Evolutionary conservation across 2,113 vertebrate species (phyloP).

Genomic region (Pantherophis guttatus): DNA sequence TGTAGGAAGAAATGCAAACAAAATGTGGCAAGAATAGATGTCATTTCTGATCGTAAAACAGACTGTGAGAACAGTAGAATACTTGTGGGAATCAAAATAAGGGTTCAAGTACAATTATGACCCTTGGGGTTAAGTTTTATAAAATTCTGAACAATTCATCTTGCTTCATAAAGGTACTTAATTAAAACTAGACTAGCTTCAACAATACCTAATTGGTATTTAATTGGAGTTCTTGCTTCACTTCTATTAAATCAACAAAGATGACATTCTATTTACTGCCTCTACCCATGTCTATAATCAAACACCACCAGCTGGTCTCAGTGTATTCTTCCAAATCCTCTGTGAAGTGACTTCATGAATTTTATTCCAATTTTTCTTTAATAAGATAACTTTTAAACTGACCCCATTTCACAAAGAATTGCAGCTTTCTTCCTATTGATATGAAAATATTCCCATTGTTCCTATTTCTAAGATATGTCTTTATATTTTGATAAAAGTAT

Average conservation of each 20-base stretch:
- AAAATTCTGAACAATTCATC: neutral
- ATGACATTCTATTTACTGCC: neutral
- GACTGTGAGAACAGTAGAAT: constrained; percentile 59
- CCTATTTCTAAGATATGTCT: neutral
- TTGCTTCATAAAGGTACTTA: constrained; percentile 8
- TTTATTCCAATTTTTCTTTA: constrained; percentile 1
- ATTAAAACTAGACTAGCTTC: constrained; percentile 12
- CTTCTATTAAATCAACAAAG: neutral
- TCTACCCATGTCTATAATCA: neutral
- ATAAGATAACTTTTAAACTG: neutral
- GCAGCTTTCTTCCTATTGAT: neutral
- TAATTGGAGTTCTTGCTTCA: neutral
- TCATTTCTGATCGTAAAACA: constrained; percentile 60
- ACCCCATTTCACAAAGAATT: neutral
- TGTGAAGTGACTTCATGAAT: neutral
- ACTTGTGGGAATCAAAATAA: constrained; percentile 55
- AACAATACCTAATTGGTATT: constrained; percentile 17
- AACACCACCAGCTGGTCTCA: neutral
- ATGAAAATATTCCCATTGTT: neutral
- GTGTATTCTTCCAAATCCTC: neutral
- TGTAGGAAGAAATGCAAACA: constrained; percentile 64
- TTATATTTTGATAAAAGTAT: neutral
- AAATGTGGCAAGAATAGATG: constrained; percentile 52
- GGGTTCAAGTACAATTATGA: constrained; percentile 21
- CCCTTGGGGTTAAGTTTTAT: constrained; percentile 2